A percentile compares a stretch with the other conserved stretches of the same genome.
Conservation (phyloP, 2,888 invertebrate species). For the Agrochola litura region DNA sequence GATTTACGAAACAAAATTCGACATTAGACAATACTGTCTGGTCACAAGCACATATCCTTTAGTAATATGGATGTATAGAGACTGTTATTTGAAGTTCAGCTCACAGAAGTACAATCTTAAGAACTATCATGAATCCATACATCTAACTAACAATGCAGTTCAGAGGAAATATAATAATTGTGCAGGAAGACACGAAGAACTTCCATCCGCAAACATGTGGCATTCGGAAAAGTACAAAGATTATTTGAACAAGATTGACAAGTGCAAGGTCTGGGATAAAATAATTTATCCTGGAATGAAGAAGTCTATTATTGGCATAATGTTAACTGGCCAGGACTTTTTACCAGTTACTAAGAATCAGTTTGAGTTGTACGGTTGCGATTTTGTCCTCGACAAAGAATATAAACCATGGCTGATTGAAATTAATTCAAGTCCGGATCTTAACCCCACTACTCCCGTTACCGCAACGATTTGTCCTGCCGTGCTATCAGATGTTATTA, state of each 20-base stretch:
- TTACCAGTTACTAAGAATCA: conserved; percentile 93
- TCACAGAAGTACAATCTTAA: conserved; percentile 94
- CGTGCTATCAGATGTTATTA: conserved; percentile 95
- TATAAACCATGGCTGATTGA: conserved; percentile 97
- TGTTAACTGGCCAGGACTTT: conserved; percentile 94
- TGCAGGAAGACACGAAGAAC: conserved; percentile 88
- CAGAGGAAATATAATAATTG: conserved; percentile 93
- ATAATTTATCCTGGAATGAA: conserved; percentile 96
- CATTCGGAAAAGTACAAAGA: conserved; percentile 93
- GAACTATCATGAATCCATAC: conserved; percentile 95
- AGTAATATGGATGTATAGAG: conserved; percentile 96
- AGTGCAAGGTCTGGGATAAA: conserved; percentile 92
- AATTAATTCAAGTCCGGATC: conserved; percentile 97
- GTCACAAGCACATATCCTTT: conserved; percentile 94
- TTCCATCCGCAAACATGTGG: conserved; percentile 97
- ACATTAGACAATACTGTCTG: conserved; percentile 97
- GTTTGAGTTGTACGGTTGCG: conserved; percentile 97
- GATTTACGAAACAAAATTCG: conserved; percentile 96
- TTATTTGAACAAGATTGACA: conserved; percentile 90
- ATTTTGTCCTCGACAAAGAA: conserved; percentile 96
- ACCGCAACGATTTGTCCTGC: conserved; percentile 95
- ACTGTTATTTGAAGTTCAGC: conserved; percentile 96
- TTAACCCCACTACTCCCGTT: conserved; percentile 95
- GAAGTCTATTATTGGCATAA: conserved; percentile 94
- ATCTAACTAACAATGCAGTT: conserved; percentile 96